phyloP scores from a whole-genome alignment of 2,797 vertebrate genomes.

The Ctenochaetus hawaiiensis region DNA sequence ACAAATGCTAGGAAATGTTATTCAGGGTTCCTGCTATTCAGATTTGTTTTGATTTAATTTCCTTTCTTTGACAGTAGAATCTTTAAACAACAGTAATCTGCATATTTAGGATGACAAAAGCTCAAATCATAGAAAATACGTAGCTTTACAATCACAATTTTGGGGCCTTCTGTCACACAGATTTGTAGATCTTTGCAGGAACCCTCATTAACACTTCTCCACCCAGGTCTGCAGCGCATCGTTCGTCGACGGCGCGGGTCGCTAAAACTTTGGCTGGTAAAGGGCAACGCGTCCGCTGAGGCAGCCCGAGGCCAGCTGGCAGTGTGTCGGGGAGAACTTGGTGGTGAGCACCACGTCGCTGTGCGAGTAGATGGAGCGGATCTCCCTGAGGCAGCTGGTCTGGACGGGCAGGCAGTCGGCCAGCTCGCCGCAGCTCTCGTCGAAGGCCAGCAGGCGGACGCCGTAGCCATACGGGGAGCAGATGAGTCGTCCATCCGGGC shows the following conservation, averaged over 20 bases:
- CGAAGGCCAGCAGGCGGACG: constrained; percentile 95
- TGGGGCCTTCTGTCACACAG: neutral
- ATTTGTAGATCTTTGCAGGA: constrained; percentile 16
- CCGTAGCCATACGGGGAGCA: constrained; percentile 98
- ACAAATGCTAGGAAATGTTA: constrained; percentile 33
- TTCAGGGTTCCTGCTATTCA: constrained; percentile 13
- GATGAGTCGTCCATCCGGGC: constrained; percentile 97
- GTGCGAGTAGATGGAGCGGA: constrained; percentile 97
- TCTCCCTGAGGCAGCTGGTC: constrained; percentile 92
- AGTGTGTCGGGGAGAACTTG: constrained; percentile 99
- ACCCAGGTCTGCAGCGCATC: constrained; percentile 39
- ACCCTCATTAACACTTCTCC: constrained; percentile 12
- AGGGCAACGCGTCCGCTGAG: constrained; percentile 97
- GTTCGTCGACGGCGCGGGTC: neutral
- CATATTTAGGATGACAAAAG: neutral
- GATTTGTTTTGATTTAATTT: neutral
- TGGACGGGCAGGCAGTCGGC: constrained; percentile 94
- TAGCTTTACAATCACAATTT: neutral
- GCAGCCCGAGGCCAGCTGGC: constrained; percentile 99
- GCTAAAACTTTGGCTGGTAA: constrained; percentile 99
- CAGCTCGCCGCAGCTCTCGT: constrained; percentile 93
- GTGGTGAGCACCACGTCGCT: constrained; percentile 98
- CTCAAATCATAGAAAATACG: constrained; percentile 16
- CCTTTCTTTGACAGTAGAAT: neutral
- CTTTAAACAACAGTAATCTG: constrained; percentile 9